Evolutionary conservation across 2,888 invertebrate species (phyloP), one percentile per base, ranked within the genome.

Genomic region (Timandra comae): DNA sequence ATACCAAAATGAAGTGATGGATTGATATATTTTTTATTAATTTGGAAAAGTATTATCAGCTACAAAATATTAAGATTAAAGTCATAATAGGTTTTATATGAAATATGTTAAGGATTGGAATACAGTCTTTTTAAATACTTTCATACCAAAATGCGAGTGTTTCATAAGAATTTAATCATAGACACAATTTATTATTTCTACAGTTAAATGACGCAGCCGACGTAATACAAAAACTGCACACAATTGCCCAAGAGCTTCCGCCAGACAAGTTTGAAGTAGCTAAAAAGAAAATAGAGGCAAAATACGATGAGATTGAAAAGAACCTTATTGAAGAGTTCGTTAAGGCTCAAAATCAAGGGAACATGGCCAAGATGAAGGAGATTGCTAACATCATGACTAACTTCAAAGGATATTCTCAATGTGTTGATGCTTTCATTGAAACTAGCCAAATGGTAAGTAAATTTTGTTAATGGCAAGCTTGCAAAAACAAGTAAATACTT

Each of bases 381-480:
- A 91, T 98, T 45, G 98, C 99, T 0, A 90, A 89, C 31, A 94
- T 98, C 27, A 86, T 99, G 56, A 94, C 95, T 0, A 96, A 98
- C 62, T 99, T 99, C 64, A 98, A 98, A 84, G 95, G 97, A 1
- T 99, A 98, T 74, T 93, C 95, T 0, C 95, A 97, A 51, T 99
- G 98, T 76, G 91, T 99, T 29, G 95, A 99, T 85, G 96, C 97
- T 0, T 99, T 95, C 66, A 98, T 99, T 58, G 97, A 98, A 65
- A 95, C 97, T 52, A 95, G 97, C 71, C 98, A 98, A 87, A 91
- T 93, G 90, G 94, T 93, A 84, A 74, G 63, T n/a, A n/a, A n/a
- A n/a, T n/a, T n/a, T n/a, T n/a, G n/a, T n/a, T n/a, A n/a, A n/a
- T n/a, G n/a, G n/a, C n/a, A n/a, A n/a, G n/a, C n/a, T n/a, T n/a